Evolutionary conservation across 2,113 vertebrate species (phyloP).

Genomic region (Paratilapia polleni): DNA sequence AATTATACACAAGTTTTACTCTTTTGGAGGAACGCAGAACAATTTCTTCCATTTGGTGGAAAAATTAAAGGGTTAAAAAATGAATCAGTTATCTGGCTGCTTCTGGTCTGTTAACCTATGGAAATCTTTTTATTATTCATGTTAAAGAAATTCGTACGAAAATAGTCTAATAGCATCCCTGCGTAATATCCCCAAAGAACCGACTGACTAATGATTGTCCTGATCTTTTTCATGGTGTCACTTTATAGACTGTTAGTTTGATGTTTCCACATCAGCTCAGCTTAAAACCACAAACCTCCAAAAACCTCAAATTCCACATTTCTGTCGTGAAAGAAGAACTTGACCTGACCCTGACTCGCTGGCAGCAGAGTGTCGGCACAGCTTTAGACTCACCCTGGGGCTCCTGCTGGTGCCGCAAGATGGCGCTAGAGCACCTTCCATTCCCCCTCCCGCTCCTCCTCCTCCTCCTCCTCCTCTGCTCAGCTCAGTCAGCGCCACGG

Average conservation of each 20-base stretch:
- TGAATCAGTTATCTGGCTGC: not conserved
- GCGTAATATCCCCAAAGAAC: not conserved
- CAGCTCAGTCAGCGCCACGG: slow-evolving; percentile 30
- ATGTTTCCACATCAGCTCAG: no score
- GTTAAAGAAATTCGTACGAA: no score
- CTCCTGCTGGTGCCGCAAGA: slow-evolving; percentile 59
- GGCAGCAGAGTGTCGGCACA: not conserved
- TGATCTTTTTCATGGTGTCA: no score
- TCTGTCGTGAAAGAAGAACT: not conserved
- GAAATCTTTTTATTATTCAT: not conserved
- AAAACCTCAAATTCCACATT: not conserved
- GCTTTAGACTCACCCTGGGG: slow-evolving; percentile 25
- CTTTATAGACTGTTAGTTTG: no score
- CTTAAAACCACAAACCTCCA: no score
- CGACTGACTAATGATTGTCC: no score
- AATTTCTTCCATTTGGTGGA: not conserved
- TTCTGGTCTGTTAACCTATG: no score
- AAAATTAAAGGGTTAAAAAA: not conserved
- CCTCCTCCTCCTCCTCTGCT: not conserved
- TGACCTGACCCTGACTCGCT: not conserved
- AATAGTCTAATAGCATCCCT: not conserved
- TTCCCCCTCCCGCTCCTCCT: not conserved
- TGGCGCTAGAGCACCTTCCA: slow-evolving; percentile 71
- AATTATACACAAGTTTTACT: not conserved
- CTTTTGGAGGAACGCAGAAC: not conserved